Percentiles rank a stretch among this genome's conserved stretches.
These are phyloP conservation scores for Stenurella melanura DNA, from an alignment of 2,888 invertebrate species.

Conservation along the genomic window DNA sequence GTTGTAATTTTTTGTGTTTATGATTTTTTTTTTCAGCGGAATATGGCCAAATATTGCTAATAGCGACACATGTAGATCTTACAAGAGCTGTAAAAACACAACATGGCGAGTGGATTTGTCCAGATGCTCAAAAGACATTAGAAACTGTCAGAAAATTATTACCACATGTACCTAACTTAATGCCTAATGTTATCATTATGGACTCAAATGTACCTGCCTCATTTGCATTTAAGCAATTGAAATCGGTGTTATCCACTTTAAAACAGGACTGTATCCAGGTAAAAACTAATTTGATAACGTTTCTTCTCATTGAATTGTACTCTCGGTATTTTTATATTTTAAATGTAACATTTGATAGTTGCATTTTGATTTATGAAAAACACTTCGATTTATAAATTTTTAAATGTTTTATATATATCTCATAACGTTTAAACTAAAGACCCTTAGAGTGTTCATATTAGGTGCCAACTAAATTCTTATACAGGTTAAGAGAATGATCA, in stretches of 20 bases:
- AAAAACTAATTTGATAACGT: constrained; percentile 39
- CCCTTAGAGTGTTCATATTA: no score
- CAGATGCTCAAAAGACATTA: constrained; percentile 75
- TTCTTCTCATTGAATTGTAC: no score
- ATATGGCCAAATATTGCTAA: constrained; percentile 78
- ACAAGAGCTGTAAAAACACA: constrained; percentile 74
- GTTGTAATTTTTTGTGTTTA: no score
- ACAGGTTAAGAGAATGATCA: no score
- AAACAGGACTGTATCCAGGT: constrained; percentile 76
- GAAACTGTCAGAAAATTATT: constrained; percentile 73
- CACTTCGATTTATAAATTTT: no score
- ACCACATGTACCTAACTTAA: constrained; percentile 77
- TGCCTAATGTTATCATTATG: constrained; percentile 76
- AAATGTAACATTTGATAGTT: no score
- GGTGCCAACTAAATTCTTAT: no score
- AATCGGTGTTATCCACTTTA: constrained; percentile 75
- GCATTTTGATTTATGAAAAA: no score
- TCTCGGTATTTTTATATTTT: no score
- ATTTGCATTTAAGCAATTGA: constrained; percentile 78
- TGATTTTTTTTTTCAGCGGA: constrained; percentile 71
- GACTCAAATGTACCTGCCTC: constrained; percentile 79
- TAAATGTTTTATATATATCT: no score
- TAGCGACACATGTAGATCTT: constrained; percentile 80
- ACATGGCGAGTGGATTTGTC: constrained; percentile 77
- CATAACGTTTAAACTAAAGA: no score